Evolutionary conservation across 1,140 invertebrate genomes (phyloP).

Genomic region (Pseudomyrmex gracilis): DNA sequence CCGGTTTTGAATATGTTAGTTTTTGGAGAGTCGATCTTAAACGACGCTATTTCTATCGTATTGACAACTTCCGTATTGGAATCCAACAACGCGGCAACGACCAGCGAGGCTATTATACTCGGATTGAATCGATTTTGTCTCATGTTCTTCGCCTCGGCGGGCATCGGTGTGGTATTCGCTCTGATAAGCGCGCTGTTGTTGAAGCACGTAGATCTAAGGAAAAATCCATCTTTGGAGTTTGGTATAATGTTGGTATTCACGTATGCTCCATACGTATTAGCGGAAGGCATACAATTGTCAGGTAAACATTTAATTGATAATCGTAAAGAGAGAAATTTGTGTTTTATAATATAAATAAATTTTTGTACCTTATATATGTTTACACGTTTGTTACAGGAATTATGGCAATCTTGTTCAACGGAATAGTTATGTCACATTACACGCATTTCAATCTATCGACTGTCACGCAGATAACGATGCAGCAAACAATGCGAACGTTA

Average conservation of each 20-base stretch:
- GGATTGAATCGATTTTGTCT: conserved; percentile 96
- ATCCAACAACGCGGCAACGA: conserved; percentile 89
- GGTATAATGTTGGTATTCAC: conserved; percentile 99
- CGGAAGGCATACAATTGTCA: conserved; percentile 98
- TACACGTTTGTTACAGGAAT: conserved; percentile 90
- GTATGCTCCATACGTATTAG: conserved; percentile 98
- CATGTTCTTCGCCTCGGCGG: conserved; percentile 99
- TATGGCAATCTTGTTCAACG: conserved; percentile 99
- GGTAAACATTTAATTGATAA: conserved; percentile 85
- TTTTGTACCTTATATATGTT: conserved; percentile 5
- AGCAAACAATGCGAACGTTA: conserved; percentile 98
- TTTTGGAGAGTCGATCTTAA: conserved; percentile 98
- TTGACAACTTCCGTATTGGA: conserved; percentile 95
- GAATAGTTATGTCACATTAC: conserved; percentile 99
- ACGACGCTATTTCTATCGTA: conserved; percentile 99
- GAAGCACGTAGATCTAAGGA: conserved; percentile 98
- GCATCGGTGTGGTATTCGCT: conserved; percentile 98
- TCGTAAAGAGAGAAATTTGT: conserved; percentile 1
- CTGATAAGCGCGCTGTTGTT: conserved; percentile 96
- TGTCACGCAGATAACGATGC: conserved; percentile 99
- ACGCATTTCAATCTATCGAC: conserved; percentile 99
- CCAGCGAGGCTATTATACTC: conserved; percentile 94
- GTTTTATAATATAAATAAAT: neutral
- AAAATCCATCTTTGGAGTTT: conserved; percentile 99
- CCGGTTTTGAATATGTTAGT: conserved; percentile 99